Base-by-base conservation (phyloP, 1,140 invertebrate species). In the Apis cerana region DNA sequence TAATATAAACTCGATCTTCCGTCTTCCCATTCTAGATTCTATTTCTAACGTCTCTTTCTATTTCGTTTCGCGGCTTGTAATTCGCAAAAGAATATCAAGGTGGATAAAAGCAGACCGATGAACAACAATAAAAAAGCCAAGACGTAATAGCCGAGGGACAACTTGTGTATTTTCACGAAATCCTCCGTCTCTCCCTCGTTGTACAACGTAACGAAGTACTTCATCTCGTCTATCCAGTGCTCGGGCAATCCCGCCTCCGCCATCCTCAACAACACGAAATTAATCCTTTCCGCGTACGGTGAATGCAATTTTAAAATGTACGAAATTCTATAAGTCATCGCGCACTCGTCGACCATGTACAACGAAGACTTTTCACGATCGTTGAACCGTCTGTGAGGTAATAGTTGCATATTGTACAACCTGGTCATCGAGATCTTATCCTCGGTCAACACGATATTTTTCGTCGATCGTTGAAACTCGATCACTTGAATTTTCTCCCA, bases 291-390 rank as follows among this genome's bases (percentile, higher is more conserved):
- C 0, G 82, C 65, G 23, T 90, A 91, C 0, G 91, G 90, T 0
- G 89, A 87, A 13, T 82, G 21, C 0, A 72, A 11, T 11, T 48
- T 75, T 10, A 75, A 70, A 8, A 91, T 59, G 58, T 91, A 92
- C 0, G 91, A 83, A 9, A 91, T n/a, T 0, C 68, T 65, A 50
- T 87, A 91, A 33, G 70, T 85, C 11, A 72, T 80, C 0, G 87
- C 87, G 17, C 86, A 91, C 54, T 92, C 91, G 1, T 91, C 74
- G 1, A 92, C 85, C 13, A 91, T 50, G n/a, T 91, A 85, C 9
- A 92, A 12, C 33, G 85, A 4, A 1, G 84, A 21, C 12, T 90
- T 85, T 0, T 84, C 89, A 19, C 90, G 85, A 0, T 72, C 61
- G 33, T 92, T 88, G 59, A 83, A 87, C 15, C 85, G 90, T 4